Conservation (phyloP, 2,113 vertebrate species). For the Anhinga anhinga region DNA sequence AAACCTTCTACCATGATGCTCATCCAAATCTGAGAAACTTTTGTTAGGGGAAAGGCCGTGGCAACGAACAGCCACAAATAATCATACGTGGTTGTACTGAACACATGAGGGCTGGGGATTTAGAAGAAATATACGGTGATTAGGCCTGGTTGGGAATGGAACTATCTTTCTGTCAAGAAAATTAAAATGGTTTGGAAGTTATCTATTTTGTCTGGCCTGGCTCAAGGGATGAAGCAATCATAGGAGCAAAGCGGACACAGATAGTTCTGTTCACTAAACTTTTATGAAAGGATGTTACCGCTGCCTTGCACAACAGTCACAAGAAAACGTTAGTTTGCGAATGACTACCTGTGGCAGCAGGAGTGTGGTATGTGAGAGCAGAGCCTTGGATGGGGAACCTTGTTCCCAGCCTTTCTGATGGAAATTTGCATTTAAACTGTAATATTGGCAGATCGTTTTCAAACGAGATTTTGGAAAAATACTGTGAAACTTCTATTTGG, state of each 20-base stretch:
- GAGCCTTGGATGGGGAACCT: background rate
- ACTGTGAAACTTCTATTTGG: conserved; percentile 7
- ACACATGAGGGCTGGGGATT: background rate
- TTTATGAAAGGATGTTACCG: background rate
- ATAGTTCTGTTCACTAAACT: background rate
- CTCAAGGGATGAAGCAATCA: background rate
- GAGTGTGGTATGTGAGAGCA: background rate
- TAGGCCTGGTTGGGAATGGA: background rate
- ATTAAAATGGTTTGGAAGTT: background rate
- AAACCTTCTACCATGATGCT: background rate
- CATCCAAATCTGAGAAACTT: background rate
- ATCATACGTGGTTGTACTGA: background rate
- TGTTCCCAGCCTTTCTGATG: background rate
- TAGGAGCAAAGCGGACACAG: background rate
- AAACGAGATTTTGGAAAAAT: background rate
- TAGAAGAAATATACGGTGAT: background rate
- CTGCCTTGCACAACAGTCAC: background rate
- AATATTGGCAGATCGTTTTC: background rate
- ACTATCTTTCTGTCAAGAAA: background rate
- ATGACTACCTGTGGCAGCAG: background rate
- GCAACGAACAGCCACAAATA: background rate
- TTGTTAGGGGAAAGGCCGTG: background rate
- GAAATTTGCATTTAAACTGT: background rate
- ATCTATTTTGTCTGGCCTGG: conserved; percentile 26
- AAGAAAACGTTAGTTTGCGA: background rate